These are phyloP conservation scores for Drosophila tropicalis DNA, from an alignment of 1,140 invertebrate genomes.

Conservation along the genomic window DNA sequence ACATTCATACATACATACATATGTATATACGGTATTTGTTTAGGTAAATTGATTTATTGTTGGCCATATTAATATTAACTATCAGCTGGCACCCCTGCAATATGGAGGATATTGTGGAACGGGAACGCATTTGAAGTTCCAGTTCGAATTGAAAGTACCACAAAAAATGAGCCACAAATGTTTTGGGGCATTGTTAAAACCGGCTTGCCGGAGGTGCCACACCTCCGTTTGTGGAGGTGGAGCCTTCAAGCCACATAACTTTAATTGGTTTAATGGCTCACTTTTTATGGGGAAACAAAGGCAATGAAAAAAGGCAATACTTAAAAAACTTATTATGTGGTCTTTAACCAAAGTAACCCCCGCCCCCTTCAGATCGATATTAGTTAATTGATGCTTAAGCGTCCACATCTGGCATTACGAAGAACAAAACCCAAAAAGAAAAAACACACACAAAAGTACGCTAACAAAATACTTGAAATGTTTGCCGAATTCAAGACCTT, in stretches of 20 bases:
- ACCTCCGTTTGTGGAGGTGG: slow-evolving; percentile 66
- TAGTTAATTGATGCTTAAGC: slow-evolving; percentile 58
- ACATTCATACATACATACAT: slow-evolving; percentile 4
- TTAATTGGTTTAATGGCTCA: slow-evolving; percentile 73
- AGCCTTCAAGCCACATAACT: slow-evolving; percentile 64
- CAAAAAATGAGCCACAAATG: slow-evolving; percentile 30
- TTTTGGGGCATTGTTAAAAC: slow-evolving; percentile 42
- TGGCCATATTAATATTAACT: slow-evolving; percentile 38
- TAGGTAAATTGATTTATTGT: slow-evolving; percentile 45
- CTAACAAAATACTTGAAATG: slow-evolving; percentile 39
- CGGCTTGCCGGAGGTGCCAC: slow-evolving; percentile 49
- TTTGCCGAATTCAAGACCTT: slow-evolving; percentile 60
- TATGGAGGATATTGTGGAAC: slow-evolving; percentile 57
- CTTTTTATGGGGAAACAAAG: slow-evolving; percentile 50
- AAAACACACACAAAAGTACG: slow-evolving; percentile 1
- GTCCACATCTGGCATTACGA: slow-evolving; percentile 33
- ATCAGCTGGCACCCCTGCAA: slow-evolving; percentile 31
- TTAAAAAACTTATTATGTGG: slow-evolving; percentile 52
- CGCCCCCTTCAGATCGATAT: slow-evolving; percentile 48
- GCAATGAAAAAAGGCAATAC: slow-evolving; percentile 33
- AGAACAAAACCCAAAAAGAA: slow-evolving; percentile 24
- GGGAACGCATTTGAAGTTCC: slow-evolving; percentile 39
- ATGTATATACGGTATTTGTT: neutral
- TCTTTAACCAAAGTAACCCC: slow-evolving; percentile 34
- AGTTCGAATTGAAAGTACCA: slow-evolving; percentile 67